These are phyloP conservation scores for Pogonophryne albipinna DNA, from an alignment of 2,797 vertebrate species.

Conservation along the genomic window DNA sequence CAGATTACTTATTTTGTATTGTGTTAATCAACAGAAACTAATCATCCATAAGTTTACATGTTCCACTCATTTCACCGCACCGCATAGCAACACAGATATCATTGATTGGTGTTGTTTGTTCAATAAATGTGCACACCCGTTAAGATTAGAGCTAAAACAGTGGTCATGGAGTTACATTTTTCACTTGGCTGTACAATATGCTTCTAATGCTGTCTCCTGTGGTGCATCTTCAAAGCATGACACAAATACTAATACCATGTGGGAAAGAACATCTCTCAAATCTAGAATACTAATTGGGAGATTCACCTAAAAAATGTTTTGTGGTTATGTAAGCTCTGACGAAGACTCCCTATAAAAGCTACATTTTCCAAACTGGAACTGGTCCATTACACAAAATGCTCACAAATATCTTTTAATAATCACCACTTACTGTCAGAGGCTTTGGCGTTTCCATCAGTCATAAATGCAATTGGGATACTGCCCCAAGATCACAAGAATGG, in stretches of 20 bases:
- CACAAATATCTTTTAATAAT: conserved; percentile 24
- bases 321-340: not conserved
- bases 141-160: conserved; percentile 25
- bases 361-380: conserved; percentile 10
- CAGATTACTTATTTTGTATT: not conserved
- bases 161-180: conserved; percentile 40
- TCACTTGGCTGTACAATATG: conserved; percentile 42
- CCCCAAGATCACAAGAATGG: conserved; percentile 45
- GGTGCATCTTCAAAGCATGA: conserved; percentile 15
- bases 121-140: conserved; percentile 23
- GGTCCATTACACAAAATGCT: conserved; percentile 20
- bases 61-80: conserved; percentile 6
- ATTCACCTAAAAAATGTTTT: conserved; percentile 25
- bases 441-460: conserved; percentile 31
- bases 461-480: conserved; percentile 34
- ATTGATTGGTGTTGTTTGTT: conserved; percentile 31
- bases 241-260: conserved; percentile 45
- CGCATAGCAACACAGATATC: conserved; percentile 11
- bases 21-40: conserved; percentile 15
- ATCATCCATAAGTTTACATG: conserved; percentile 19
- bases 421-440: conserved; percentile 5
- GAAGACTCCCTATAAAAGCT: conserved; percentile 4
- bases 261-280: conserved; percentile 9
- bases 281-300: conserved; percentile 16
- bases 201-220: conserved; percentile 34